Base-by-base conservation (phyloP, 2,113 vertebrate species). In the Arvicanthis niloticus region DNA sequence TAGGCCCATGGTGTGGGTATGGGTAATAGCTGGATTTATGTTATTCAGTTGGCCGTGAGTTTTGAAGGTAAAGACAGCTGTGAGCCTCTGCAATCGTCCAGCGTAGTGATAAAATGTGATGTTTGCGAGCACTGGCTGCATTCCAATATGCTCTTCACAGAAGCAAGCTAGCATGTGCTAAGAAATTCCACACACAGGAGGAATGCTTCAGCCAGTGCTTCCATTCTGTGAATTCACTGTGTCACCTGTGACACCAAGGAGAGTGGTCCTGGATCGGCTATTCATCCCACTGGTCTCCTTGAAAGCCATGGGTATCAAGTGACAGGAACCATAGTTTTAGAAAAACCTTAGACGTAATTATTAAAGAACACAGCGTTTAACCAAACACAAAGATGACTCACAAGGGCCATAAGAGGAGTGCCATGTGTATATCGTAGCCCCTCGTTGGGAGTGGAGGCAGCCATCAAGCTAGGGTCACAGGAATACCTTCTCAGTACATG, bases 301-400 rank as follows among this genome's bases (percentile, higher is more conserved):
- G 48, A 11, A 40, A 40, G 53, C n/a, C 5, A 53, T 3, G 16
- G 67, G 65, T 67, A 67, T 67, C 65, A 67, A 67, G 8, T 51
- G 70, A 1, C 13, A n/a, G 31, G 13, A 26, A 58, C 12, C 67
- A 88, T 60, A 82, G 10, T n/a, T 82, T 78, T 58, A 80, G 86
- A 90, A 42, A 87, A 89, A 40, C 53, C 5, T 10, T 24, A 5
- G 15, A 62, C 21, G 72, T 77, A 67, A 37, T 62, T 70, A 76
- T 84, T 89, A 73, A 88, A 80, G 48, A 92, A 84, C 70, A 92
- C 76, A 85, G 92, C 65, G 75, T 51, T 80, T 88, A 78, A 56
- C 89, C 88, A 96, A 98, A 96, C 68, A 75, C 31, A 97, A 62
- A n/a, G 65, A 93, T 96, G 92, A 87, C 42, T 60, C 31, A 53